Evolutionary conservation across 2,888 invertebrate species (phyloP).

Genomic region (Macaria notata): DNA sequence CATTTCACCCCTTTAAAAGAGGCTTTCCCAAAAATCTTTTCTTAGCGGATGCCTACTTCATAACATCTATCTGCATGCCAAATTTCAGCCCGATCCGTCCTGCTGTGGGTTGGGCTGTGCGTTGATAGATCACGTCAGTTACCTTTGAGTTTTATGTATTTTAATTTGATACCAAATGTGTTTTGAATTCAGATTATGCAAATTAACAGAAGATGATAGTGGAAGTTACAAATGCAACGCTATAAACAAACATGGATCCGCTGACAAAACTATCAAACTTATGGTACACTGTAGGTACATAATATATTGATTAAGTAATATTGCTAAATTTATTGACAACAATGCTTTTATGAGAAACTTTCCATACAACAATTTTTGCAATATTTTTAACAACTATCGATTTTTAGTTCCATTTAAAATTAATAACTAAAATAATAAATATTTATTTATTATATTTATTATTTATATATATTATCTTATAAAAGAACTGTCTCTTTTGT

Average conservation of each 20-base stretch:
- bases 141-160: background rate
- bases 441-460: background rate
- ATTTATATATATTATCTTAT: too few relatives aligned
- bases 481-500: background rate
- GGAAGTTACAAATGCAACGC: slow-evolving; percentile 50
- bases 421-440: too few relatives aligned
- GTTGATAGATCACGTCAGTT: too few relatives aligned
- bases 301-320: background rate
- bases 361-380: background rate
- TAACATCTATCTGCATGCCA: too few relatives aligned
- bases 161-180: slow-evolving; percentile 3
- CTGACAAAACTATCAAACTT: slow-evolving; percentile 33
- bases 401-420: background rate
- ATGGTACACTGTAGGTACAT: slow-evolving; percentile 38
- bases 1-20: too few relatives aligned
- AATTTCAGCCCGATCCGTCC: too few relatives aligned
- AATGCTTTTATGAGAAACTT: background rate
- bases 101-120: too few relatives aligned
- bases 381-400: background rate
- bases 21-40: too few relatives aligned
- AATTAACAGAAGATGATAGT: slow-evolving; percentile 21
- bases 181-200: slow-evolving; percentile 28
- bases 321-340: background rate
- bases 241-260: slow-evolving; percentile 39
- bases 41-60: too few relatives aligned